Evolutionary conservation across 2,888 invertebrate species (phyloP).

Genomic region (Epinotia bilunana): DNA sequence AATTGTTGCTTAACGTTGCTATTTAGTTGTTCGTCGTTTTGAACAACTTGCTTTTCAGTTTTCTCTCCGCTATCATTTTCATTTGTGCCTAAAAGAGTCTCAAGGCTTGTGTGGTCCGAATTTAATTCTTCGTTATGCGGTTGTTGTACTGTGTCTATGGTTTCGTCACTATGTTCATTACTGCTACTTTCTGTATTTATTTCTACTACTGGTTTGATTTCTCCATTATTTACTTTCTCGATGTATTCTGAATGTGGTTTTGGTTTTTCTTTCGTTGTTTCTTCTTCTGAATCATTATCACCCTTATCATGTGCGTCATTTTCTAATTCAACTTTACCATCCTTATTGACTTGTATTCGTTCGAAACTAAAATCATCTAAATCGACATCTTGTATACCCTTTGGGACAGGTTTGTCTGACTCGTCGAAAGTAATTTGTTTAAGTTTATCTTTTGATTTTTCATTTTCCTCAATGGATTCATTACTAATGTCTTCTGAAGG

Average conservation of each 20-base stretch:
- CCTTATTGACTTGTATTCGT: slow-evolving; percentile 60
- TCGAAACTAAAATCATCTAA: slow-evolving; percentile 66
- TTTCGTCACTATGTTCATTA: slow-evolving; percentile 57
- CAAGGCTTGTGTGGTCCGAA: slow-evolving; percentile 58
- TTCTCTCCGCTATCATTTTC: slow-evolving; percentile 51
- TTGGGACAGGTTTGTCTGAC: slow-evolving; percentile 40
- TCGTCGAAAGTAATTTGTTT: slow-evolving; percentile 26
- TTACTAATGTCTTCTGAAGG: slow-evolving; percentile 25
- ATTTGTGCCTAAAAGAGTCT: slow-evolving; percentile 57
- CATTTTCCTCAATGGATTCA: slow-evolving; percentile 46
- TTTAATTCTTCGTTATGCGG: slow-evolving; percentile 48
- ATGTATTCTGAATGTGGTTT: slow-evolving; percentile 36
- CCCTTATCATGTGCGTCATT: slow-evolving; percentile 55
- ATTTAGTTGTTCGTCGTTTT: slow-evolving; percentile 50
- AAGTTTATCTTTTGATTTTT: slow-evolving; percentile 41
- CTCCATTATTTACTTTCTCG: slow-evolving; percentile 64
- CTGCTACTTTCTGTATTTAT: slow-evolving; percentile 63
- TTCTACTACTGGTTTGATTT: slow-evolving; percentile 77
- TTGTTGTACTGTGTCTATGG: slow-evolving; percentile 46
- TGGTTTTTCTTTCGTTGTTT: slow-evolving; percentile 49
- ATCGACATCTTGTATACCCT: slow-evolving; percentile 62
- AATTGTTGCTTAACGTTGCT: slow-evolving; percentile 74
- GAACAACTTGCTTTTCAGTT: slow-evolving; percentile 53
- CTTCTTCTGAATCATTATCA: slow-evolving; percentile 52
- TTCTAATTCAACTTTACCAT: slow-evolving; percentile 58